A percentile compares a stretch with the other conserved stretches of the same genome.
Evolutionary conservation across 2,888 invertebrate genomes (phyloP).

Genomic region (Ophion obscuratus): DNA sequence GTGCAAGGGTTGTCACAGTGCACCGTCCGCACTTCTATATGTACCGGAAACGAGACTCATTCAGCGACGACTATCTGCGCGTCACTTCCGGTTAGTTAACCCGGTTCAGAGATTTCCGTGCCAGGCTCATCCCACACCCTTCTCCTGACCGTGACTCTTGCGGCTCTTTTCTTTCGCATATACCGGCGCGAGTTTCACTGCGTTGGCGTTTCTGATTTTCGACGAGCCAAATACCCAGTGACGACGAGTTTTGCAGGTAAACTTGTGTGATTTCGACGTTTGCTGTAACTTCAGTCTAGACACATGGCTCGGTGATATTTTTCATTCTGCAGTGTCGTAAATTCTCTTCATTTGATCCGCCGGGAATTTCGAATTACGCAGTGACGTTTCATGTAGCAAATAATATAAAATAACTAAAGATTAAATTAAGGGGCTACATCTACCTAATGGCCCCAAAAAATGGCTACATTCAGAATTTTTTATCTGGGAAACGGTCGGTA

Average conservation of each 20-base stretch:
- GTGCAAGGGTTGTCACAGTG: slow-evolving; percentile 44
- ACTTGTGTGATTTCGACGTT: neutral
- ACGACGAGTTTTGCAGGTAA: slow-evolving; percentile 14
- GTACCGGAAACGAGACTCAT: slow-evolving; percentile 72
- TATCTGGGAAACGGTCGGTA: too few species aligned
- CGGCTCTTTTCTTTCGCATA: slow-evolving; percentile 59
- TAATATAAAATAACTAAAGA: too few species aligned
- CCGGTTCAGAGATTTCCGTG: slow-evolving; percentile 72
- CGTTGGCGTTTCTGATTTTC: slow-evolving; percentile 50
- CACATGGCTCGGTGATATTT: neutral
- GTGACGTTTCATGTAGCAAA: too few species aligned
- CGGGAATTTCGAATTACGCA: too few species aligned
- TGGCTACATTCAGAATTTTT: too few species aligned
- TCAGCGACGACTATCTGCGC: slow-evolving; percentile 75
- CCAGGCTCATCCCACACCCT: slow-evolving; percentile 54
- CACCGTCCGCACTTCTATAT: slow-evolving; percentile 40
- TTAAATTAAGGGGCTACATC: too few species aligned
- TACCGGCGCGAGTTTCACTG: slow-evolving; percentile 44
- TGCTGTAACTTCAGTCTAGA: neutral
- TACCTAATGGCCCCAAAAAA: too few species aligned
- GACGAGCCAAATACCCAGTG: slow-evolving; percentile 6
- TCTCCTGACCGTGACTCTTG: slow-evolving; percentile 38
- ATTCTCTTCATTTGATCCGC: neutral
- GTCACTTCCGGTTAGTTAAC: slow-evolving; percentile 81
- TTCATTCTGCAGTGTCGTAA: neutral